Evolutionary conservation across 2,888 invertebrate species (phyloP).

Genomic region (Drosophila robusta): DNA sequence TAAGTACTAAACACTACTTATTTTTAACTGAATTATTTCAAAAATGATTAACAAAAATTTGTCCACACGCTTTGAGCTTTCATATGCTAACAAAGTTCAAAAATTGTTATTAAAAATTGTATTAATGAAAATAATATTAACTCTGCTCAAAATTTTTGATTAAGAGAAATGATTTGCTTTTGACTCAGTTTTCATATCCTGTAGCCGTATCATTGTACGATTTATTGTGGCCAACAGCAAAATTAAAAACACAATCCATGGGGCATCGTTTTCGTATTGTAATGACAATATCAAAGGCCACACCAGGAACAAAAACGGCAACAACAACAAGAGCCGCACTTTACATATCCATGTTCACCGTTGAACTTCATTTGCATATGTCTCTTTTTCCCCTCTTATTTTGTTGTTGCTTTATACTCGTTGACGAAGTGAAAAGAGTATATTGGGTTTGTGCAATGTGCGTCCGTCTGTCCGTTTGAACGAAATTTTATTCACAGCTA

Average conservation of each 20-base stretch:
- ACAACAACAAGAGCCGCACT: slow-evolving; percentile 5
- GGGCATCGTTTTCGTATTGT: slow-evolving; percentile 23
- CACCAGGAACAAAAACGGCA: slow-evolving; percentile 9
- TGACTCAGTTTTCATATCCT: slow-evolving; percentile 13
- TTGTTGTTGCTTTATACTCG: neutral
- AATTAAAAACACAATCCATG: neutral
- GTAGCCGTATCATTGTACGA: slow-evolving; percentile 46
- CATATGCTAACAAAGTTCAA: too few species aligned
- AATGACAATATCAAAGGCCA: slow-evolving; percentile 35
- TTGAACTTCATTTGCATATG: slow-evolving; percentile 48
- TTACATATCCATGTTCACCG: slow-evolving; percentile 28
- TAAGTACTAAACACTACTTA: too few species aligned
- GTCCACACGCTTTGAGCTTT: too few species aligned
- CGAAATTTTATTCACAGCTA: too few species aligned
- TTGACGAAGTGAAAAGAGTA: too few species aligned
- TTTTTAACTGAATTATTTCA: too few species aligned
- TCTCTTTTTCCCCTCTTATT: slow-evolving; percentile 1
- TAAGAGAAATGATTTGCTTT: slow-evolving; percentile 6
- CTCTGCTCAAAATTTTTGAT: neutral
- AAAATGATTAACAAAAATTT: too few species aligned
- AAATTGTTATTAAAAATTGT: too few species aligned
- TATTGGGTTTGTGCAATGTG: too few species aligned
- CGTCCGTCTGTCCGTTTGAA: too few species aligned
- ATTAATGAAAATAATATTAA: neutral
- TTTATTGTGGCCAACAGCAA: slow-evolving; percentile 45